Evolutionary conservation across 2,113 vertebrate species (phyloP).

Genomic region (Ceyx cyanopectus): DNA sequence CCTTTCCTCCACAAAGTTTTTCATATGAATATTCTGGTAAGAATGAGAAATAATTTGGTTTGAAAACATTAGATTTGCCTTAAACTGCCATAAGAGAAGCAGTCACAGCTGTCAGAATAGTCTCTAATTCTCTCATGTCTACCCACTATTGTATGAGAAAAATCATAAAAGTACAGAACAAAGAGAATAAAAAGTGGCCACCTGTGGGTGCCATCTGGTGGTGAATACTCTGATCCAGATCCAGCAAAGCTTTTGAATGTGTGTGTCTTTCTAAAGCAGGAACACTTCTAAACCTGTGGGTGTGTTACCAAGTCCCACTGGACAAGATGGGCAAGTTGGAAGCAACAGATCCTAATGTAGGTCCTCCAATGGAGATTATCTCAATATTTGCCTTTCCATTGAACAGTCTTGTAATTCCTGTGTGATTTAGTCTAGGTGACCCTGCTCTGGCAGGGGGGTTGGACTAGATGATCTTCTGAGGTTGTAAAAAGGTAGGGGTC

Average conservation of each 20-base stretch:
- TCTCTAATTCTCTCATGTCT: neutral
- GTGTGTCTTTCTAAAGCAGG: neutral
- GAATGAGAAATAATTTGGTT: neutral
- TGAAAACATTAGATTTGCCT: neutral
- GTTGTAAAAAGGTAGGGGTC: neutral
- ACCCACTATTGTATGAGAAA: neutral
- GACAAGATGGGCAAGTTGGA: neutral
- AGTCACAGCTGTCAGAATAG: neutral
- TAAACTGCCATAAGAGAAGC: neutral
- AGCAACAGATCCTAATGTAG: neutral
- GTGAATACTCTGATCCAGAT: neutral
- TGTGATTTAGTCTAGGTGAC: no score
- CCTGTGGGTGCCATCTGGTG: slow-evolving; percentile 56
- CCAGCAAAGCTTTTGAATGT: neutral
- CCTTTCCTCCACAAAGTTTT: neutral
- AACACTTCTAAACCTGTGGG: rapidly evolving
- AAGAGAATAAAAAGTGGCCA: neutral
- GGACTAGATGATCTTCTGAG: no score
- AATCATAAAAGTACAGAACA: neutral
- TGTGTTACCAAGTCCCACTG: neutral
- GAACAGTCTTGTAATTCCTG: neutral
- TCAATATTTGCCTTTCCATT: neutral
- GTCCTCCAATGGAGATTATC: neutral
- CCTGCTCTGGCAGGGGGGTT: no score
- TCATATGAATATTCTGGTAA: neutral